Percentiles rank a stretch among this genome's conserved stretches.
phyloP scores from a whole-genome alignment of 2,113 vertebrate genomes.

The Tyto alba region DNA sequence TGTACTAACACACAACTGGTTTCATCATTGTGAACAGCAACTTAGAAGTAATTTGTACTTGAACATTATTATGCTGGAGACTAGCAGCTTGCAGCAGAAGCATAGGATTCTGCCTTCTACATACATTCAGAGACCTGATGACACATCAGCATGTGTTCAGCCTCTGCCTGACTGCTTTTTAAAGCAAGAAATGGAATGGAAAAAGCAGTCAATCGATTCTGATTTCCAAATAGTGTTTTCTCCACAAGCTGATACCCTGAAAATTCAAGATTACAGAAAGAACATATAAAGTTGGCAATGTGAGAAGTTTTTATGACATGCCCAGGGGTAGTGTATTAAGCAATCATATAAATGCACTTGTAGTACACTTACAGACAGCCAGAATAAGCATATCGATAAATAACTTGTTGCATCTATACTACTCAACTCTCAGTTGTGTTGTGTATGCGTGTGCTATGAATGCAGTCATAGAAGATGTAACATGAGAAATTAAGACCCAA shows the following conservation, averaged over 20 bases:
- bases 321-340: neutral
- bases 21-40: neutral
- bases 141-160: neutral
- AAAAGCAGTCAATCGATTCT: neutral
- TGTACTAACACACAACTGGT: neutral
- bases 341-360: neutral
- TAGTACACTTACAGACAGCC: neutral
- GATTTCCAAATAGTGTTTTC: neutral
- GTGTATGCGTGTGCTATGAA: neutral
- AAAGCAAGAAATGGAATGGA: neutral
- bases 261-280: neutral
- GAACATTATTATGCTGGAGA: neutral
- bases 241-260: neutral
- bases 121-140: neutral
- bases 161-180: neutral
- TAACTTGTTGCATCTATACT: neutral
- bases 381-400: neutral
- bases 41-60: neutral
- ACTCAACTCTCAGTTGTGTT: neutral
- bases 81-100: neutral
- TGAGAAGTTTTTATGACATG: neutral
- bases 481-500: neutral
- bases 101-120: neutral
- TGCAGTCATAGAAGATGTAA: neutral
- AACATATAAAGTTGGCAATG: neutral